phyloP scores from a whole-genome alignment of 2,888 invertebrate species.

The Sinopyrophorus schimmeli region DNA sequence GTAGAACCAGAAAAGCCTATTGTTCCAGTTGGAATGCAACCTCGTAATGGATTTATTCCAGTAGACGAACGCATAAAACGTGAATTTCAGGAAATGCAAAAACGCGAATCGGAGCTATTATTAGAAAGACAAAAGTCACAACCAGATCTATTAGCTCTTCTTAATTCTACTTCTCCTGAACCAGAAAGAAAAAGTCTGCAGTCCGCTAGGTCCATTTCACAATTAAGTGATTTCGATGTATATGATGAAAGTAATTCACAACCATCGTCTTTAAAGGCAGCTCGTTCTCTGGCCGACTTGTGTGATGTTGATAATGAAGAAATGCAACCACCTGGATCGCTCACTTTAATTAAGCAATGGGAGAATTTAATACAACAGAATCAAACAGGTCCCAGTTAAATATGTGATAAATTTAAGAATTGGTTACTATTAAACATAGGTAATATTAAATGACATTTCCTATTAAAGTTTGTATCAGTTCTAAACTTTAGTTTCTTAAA shows the following conservation, averaged over 20 bases:
- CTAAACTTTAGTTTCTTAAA: background rate
- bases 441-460: background rate
- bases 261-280: slow-evolving; percentile 60
- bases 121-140: slow-evolving; percentile 67
- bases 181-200: slow-evolving; percentile 43
- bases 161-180: slow-evolving; percentile 55
- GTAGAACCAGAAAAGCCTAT: slow-evolving; percentile 25
- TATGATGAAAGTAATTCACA: slow-evolving; percentile 31
- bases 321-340: slow-evolving; percentile 63
- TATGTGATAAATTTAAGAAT: slow-evolving; percentile 29
- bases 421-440: background rate
- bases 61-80: slow-evolving; percentile 88
- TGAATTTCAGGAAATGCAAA: slow-evolving; percentile 83
- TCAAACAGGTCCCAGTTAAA: slow-evolving; percentile 43
- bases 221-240: slow-evolving; percentile 21
- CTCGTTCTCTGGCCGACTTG: slow-evolving; percentile 69
- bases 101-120: slow-evolving; percentile 60
- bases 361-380: slow-evolving; percentile 75
- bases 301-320: slow-evolving; percentile 67
- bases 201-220: slow-evolving; percentile 27
- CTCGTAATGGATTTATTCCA: slow-evolving; percentile 78
- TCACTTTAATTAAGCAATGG: slow-evolving; percentile 80
- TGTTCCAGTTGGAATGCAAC: slow-evolving; percentile 60
- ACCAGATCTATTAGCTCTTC: slow-evolving; percentile 63
- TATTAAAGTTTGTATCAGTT: background rate